Base-by-base conservation (phyloP, 2,888 invertebrate genomes). In the Thelaira solivaga region DNA sequence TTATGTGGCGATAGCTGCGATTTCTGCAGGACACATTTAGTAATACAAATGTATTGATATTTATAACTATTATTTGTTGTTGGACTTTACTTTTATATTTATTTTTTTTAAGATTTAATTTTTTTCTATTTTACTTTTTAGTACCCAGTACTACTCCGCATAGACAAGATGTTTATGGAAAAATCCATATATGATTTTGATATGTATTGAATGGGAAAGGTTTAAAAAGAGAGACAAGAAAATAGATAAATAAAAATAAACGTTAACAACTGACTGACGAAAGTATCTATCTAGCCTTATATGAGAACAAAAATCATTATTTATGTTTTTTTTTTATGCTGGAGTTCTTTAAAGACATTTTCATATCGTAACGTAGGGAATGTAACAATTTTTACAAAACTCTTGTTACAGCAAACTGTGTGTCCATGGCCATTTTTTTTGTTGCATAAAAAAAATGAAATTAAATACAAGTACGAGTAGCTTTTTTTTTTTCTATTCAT, bases 101-200 rank as follows among this genome's bases (percentile, higher is more conserved):
- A 18, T n/a, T 65, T 59, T 51, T 51, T 49, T 31, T n/a, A n/a
- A n/a, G n/a, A n/a, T 73, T 36, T 36, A 20, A 67, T 47, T 47
- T 73, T 29, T 3, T 7, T 29, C 29, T 39, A 45, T 47, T 64
- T 45, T 49, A 18, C 65, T 59, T 55, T 49, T 36, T 2, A 24
- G 24, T 55, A 45, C 22, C 24, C n/a, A n/a, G n/a, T n/a, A n/a
- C n/a, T n/a, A n/a, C n/a, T n/a, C n/a, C 31, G 11, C 31, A 8
- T 68, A 20, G 11, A 3, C 34, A 8, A 13, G 4, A 3, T 20
- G 29, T 29, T 13, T 39, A 18, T 22, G 24, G 18, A 72, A 53
- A 39, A 43, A 45, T 45, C 45, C 26, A 24, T 53, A 43, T 62
- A 71, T 55, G 71, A 72, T 72, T 49, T 59, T 62, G 55, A 62